Percentiles rank a stretch among this genome's conserved stretches.
phyloP scores from a whole-genome alignment of 2,888 invertebrate species.

The Epinotia nisella region DNA sequence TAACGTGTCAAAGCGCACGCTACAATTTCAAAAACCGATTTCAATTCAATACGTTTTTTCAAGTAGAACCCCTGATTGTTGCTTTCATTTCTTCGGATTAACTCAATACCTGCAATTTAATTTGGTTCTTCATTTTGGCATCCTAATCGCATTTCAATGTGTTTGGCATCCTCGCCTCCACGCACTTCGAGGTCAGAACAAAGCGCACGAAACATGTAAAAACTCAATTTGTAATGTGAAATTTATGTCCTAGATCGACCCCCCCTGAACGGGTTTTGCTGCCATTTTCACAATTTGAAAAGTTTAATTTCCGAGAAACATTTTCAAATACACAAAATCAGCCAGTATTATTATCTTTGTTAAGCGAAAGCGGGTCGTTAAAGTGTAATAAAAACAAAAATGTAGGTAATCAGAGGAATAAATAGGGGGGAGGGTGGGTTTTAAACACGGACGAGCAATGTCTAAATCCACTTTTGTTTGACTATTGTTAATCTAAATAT shows the following conservation, averaged over 20 bases:
- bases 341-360: conserved; percentile 7
- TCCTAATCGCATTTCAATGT: too few species aligned
- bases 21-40: too few species aligned
- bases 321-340: conserved; percentile 13
- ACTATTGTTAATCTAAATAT: neutral
- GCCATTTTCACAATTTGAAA: conserved; percentile 5
- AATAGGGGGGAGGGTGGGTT: conserved; percentile 1
- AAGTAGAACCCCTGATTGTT: too few species aligned
- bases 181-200: too few species aligned
- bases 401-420: conserved; percentile 15
- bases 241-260: neutral
- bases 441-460: neutral
- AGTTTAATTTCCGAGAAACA: conserved; percentile 24
- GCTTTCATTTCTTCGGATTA: too few species aligned
- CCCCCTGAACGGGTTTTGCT: neutral
- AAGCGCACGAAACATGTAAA: too few species aligned
- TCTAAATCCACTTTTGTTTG: conserved; percentile 1
- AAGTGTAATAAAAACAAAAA: conserved; percentile 22
- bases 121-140: too few species aligned
- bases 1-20: too few species aligned
- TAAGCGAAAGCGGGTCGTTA: conserved; percentile 1
- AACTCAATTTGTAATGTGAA: neutral
- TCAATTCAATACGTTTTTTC: too few species aligned
- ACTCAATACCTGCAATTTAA: too few species aligned
- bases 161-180: too few species aligned